These are phyloP conservation scores for Automeris io DNA, from an alignment of 2,888 invertebrate genomes.

Conservation along the genomic window DNA sequence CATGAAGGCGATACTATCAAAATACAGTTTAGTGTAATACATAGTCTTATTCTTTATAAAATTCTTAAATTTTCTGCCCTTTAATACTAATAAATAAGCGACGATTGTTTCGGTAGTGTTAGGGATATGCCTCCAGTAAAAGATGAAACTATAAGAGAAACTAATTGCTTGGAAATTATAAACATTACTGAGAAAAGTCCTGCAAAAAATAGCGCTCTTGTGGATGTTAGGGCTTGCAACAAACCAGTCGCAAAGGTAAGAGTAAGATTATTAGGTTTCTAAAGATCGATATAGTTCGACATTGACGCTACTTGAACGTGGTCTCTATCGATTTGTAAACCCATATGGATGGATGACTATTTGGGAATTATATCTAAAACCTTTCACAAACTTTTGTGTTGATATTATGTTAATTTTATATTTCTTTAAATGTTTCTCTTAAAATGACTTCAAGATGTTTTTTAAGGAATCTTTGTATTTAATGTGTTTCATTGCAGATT, in stretches of 20 bases:
- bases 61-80: too few relatives aligned
- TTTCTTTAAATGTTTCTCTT: too few relatives aligned
- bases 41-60: too few relatives aligned
- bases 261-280: constrained; percentile 5
- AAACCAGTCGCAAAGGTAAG: constrained; percentile 81
- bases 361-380: not conserved
- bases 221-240: constrained; percentile 82
- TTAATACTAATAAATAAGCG: too few relatives aligned
- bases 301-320: not conserved
- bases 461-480: too few relatives aligned
- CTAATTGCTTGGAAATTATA: constrained; percentile 65
- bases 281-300: not conserved
- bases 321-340: not conserved
- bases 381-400: too few relatives aligned
- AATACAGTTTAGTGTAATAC: too few relatives aligned
- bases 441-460: too few relatives aligned
- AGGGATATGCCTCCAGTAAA: constrained; percentile 74
- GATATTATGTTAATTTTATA: too few relatives aligned
- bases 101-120: constrained; percentile 17
- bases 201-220: constrained; percentile 64
- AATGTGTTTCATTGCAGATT: too few relatives aligned
- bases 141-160: constrained; percentile 68
- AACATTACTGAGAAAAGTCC: constrained; percentile 69
- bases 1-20: too few relatives aligned
- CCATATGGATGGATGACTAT: not conserved